These are phyloP conservation scores for Nymphalis urticae DNA, from an alignment of 2,888 invertebrate genomes.

Conservation along the genomic window DNA sequence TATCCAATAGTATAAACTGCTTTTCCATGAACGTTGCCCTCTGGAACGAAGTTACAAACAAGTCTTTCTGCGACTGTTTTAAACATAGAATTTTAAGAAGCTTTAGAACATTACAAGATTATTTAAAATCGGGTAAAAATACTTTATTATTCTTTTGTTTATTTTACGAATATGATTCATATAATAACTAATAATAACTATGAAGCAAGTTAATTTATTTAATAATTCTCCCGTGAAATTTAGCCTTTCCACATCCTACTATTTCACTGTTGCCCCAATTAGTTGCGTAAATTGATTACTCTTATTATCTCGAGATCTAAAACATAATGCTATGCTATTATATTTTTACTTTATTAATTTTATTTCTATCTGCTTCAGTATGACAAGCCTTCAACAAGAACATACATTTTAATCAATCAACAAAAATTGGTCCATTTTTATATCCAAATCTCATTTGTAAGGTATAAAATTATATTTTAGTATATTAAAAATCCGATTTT, in stretches of 20 bases:
- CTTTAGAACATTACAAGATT: too few species aligned
- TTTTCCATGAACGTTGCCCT: slow-evolving; percentile 61
- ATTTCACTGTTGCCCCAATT: slow-evolving; percentile 69
- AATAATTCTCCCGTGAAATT: slow-evolving; percentile 60
- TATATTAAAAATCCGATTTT: neutral
- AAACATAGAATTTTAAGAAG: too few species aligned
- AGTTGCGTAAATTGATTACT: slow-evolving; percentile 65
- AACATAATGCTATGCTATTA: neutral
- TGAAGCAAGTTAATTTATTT: neutral
- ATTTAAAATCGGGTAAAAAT: too few species aligned
- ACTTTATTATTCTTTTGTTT: too few species aligned
- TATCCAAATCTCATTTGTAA: too few species aligned
- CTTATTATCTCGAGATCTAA: slow-evolving; percentile 31
- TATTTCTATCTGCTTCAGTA: too few species aligned
- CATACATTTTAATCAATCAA: too few species aligned
- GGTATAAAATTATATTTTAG: neutral
- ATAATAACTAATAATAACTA: too few species aligned
- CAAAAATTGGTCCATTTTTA: too few species aligned
- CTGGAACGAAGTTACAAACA: slow-evolving; percentile 71
- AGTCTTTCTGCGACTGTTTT: slow-evolving; percentile 58
- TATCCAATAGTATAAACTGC: slow-evolving; percentile 64
- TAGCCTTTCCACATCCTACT: slow-evolving; percentile 70
- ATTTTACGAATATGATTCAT: too few species aligned
- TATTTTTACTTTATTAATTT: neutral
- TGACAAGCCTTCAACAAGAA: too few species aligned